Evolutionary conservation across 2,888 invertebrate species (phyloP), one percentile per base, ranked within the genome.

Genomic region (Morpho achilles): DNA sequence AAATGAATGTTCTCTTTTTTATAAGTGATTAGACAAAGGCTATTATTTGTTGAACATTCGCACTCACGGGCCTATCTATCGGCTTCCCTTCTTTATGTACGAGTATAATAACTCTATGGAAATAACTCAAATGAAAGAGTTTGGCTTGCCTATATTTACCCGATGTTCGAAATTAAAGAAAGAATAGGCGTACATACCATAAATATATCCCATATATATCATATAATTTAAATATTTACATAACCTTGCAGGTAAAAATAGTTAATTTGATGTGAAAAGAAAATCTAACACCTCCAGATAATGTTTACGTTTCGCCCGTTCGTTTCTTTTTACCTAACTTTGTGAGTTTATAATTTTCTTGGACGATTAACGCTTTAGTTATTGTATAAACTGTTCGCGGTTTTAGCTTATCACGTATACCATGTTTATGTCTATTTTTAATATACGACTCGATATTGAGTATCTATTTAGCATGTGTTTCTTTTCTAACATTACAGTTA

Each of bases 281-380:
- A 54, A 54, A 54, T 48, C 22, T 54, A 54, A 48, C 54, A 53
- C 47, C 43, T 48, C 22, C 22, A n/a, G 8, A 23, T 22, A 42
- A 41, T 58, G 41, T 56, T 47, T 46, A 58, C 53, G 46, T 59
- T 60, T 54, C 51, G 50, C 3, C 32, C 32, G 32, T 32, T 32
- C 32, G 32, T 32, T 32, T 32, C 32, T 32, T 32, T 53, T 52
- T 51, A 46, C 58, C 53, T 49, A 48, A 44, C 51, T 48, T 49
- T 56, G 49, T 58, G 58, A 63, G 58, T 58, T 60, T 56, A 51
- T 59, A 63, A 63, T 58, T 56, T 52, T 60, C 56, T 63, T 50
- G 59, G 53, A 44, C 55, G 63, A 60, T 63, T 58, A 60, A 10
- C 52, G 57, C 47, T 63, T 50, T 53, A 53, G 40, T 48, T 46